phyloP scores from a whole-genome alignment of 2,797 vertebrate species.

The Sebastes diploproa region DNA sequence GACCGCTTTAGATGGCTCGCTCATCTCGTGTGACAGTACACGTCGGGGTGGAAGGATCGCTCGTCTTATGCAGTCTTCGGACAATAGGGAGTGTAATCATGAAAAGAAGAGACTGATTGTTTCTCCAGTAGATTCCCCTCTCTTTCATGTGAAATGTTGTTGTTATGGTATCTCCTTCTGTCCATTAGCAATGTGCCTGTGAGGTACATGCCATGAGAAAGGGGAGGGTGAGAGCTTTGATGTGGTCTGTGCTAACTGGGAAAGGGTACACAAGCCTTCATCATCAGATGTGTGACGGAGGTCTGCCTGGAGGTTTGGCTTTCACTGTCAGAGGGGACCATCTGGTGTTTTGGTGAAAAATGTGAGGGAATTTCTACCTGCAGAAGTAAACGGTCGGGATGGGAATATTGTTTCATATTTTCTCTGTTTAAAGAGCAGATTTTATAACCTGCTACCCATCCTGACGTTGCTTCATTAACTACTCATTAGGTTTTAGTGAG shows the following conservation, averaged over 20 bases:
- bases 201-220: slow-evolving; percentile 46
- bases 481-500: background rate
- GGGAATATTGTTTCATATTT: background rate
- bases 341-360: slow-evolving; percentile 71
- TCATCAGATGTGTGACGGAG: slow-evolving; percentile 65
- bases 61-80: slow-evolving; percentile 31
- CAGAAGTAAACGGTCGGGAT: background rate
- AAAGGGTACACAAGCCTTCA: slow-evolving; percentile 67
- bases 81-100: slow-evolving; percentile 52
- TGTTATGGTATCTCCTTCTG: slow-evolving; percentile 65
- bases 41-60: slow-evolving; percentile 55
- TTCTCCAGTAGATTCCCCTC: slow-evolving; percentile 53
- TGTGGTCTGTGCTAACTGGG: slow-evolving; percentile 64
- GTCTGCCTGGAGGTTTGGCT: slow-evolving; percentile 63
- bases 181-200: slow-evolving; percentile 67
- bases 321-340: slow-evolving; percentile 64
- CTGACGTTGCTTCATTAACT: background rate
- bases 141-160: slow-evolving; percentile 65
- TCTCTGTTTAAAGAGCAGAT: background rate
- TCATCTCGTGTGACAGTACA: slow-evolving; percentile 78
- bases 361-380: slow-evolving; percentile 49
- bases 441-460: background rate
- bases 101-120: slow-evolving; percentile 52
- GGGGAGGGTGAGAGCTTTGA: slow-evolving; percentile 57
- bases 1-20: slow-evolving; percentile 54